Percentiles rank a stretch among this genome's conserved stretches.
Conservation (phyloP, 2,888 invertebrate genomes). For the Cheilosia vernalis region DNA sequence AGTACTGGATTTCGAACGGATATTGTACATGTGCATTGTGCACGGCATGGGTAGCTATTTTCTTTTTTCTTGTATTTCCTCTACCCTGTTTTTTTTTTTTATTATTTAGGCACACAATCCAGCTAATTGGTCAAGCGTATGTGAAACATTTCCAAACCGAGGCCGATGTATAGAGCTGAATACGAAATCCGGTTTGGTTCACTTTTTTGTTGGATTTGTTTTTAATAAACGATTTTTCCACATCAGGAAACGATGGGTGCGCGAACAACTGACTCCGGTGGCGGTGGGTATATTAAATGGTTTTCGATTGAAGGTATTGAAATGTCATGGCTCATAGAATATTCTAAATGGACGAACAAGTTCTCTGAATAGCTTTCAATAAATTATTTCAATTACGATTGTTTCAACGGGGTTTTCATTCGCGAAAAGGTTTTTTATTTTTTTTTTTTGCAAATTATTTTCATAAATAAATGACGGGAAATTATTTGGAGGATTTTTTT, state of each 20-base stretch:
- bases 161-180: neutral
- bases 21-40: neutral
- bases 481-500: neutral
- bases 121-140: constrained; percentile 70
- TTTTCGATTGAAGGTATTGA: constrained; percentile 50
- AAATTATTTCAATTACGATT: constrained; percentile 37
- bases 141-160: constrained; percentile 53
- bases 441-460: constrained; percentile 3
- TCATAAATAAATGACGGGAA: constrained; percentile 8
- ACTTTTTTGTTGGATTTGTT: neutral
- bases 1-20: constrained; percentile 35
- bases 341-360: constrained; percentile 26
- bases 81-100: constrained; percentile 3
- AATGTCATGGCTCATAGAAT: constrained; percentile 32
- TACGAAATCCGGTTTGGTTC: constrained; percentile 4
- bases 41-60: neutral
- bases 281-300: constrained; percentile 66
- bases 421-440: constrained; percentile 11
- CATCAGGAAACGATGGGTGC: constrained; percentile 1
- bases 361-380: constrained; percentile 31
- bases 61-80: neutral
- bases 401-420: constrained; percentile 23
- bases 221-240: constrained; percentile 24
- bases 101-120: constrained; percentile 46
- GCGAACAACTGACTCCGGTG: constrained; percentile 31